These are phyloP conservation scores for Cuculus canorus DNA, from an alignment of 2,797 vertebrate genomes.

Conservation along the genomic window DNA sequence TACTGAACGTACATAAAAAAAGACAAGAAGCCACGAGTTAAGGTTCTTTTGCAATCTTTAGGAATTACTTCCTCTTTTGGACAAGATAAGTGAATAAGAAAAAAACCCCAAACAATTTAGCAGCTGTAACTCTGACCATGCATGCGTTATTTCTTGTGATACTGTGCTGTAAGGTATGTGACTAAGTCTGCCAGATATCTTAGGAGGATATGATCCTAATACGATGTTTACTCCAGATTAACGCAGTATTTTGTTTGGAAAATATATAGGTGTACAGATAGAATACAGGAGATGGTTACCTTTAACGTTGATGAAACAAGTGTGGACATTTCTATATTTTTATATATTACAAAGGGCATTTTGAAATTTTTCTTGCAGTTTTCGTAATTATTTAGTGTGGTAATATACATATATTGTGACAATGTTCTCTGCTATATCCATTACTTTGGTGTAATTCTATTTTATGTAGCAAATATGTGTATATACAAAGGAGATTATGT, in stretches of 20 bases:
- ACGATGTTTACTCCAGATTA: conserved; percentile 52
- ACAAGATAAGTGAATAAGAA: neutral
- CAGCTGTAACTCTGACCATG: conserved; percentile 46
- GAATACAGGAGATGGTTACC: conserved; percentile 5
- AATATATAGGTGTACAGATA: conserved; percentile 25
- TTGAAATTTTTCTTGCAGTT: conserved; percentile 38
- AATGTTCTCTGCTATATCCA: conserved; percentile 33
- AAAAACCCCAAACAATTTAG: neutral
- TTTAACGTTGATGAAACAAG: conserved; percentile 27
- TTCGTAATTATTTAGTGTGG: conserved; percentile 55
- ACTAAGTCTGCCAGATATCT: conserved; percentile 6
- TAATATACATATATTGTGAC: conserved; percentile 55
- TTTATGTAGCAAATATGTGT: conserved; percentile 63
- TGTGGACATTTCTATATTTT: conserved; percentile 61
- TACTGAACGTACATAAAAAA: neutral
- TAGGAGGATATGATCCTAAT: neutral
- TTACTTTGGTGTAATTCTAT: conserved; percentile 53
- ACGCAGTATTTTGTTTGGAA: conserved; percentile 67
- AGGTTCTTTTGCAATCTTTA: neutral
- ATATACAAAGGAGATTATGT: conserved; percentile 49
- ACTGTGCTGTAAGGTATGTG: neutral
- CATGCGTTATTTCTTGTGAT: neutral
- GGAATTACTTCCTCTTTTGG: conserved; percentile 42
- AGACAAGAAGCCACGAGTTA: neutral
- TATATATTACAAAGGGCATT: conserved; percentile 69